These are phyloP conservation scores for Zootermopsis nevadensis DNA, from an alignment of 2,888 invertebrate species.

Conservation along the genomic window DNA sequence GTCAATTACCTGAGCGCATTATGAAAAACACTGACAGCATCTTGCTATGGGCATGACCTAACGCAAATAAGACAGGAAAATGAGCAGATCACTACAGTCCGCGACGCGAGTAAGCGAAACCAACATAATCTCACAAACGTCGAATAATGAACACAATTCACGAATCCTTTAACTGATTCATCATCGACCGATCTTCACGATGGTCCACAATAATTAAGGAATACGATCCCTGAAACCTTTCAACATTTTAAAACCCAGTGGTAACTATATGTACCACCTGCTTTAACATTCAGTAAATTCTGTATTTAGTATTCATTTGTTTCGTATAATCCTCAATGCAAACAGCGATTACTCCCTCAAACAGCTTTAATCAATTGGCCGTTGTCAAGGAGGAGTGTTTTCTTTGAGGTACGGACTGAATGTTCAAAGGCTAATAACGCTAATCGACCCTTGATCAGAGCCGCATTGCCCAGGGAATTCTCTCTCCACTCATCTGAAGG, in stretches of 20 bases:
- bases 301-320: too few species aligned
- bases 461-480: neutral
- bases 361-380: too few species aligned
- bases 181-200: neutral
- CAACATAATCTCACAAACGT: neutral
- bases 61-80: neutral
- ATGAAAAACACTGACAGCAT: neutral
- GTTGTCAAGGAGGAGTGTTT: too few species aligned
- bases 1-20: neutral
- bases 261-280: too few species aligned
- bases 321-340: too few species aligned
- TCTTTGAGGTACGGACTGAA: too few species aligned
- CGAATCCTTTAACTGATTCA: neutral
- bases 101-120: neutral
- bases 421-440: too few species aligned
- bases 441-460: too few species aligned
- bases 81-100: neutral
- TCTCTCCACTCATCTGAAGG: too few species aligned
- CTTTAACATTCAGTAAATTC: too few species aligned
- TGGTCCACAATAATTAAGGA: neutral
- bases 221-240: neutral
- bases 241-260: too few species aligned
- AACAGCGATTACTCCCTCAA: too few species aligned
- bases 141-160: neutral
- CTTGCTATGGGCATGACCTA: neutral